These are phyloP conservation scores for Periophthalmus magnuspinnatus DNA, from an alignment of 2,797 vertebrate species.

Conservation along the genomic window DNA sequence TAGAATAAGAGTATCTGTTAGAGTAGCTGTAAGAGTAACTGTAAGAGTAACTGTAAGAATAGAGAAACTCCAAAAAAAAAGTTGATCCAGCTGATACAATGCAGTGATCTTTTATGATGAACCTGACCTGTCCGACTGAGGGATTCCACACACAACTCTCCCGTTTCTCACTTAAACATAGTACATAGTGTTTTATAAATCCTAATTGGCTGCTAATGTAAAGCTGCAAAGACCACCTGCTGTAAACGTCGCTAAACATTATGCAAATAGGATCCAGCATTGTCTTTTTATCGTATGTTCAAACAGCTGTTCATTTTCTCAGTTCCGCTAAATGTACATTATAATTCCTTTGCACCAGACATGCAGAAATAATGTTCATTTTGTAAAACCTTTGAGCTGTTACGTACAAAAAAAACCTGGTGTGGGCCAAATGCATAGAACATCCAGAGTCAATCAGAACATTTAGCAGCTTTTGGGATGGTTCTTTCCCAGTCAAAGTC, in stretches of 20 bases:
- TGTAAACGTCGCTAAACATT: neutral
- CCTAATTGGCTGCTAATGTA: neutral
- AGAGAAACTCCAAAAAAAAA: too few relatives aligned
- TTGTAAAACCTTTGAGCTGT: neutral
- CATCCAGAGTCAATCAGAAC: neutral
- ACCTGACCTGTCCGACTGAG: too few relatives aligned
- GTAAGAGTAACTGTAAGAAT: too few relatives aligned
- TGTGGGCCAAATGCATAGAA: neutral
- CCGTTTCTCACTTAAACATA: neutral
- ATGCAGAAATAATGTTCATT: neutral
- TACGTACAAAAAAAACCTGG: neutral
- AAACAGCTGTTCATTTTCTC: neutral
- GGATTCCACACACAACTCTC: too few relatives aligned
- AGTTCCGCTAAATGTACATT: neutral
- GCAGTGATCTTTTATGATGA: too few relatives aligned
- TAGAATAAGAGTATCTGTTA: too few relatives aligned
- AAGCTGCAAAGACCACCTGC: neutral
- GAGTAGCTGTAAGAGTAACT: too few relatives aligned
- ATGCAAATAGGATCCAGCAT: neutral
- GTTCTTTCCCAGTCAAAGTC: too few relatives aligned
- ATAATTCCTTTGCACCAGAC: neutral
- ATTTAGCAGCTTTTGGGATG: neutral
- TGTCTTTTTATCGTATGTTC: neutral
- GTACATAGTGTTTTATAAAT: neutral
- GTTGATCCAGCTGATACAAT: too few relatives aligned